phyloP scores from a whole-genome alignment of 2,888 invertebrate genomes.

The Drosophila mimica region DNA sequence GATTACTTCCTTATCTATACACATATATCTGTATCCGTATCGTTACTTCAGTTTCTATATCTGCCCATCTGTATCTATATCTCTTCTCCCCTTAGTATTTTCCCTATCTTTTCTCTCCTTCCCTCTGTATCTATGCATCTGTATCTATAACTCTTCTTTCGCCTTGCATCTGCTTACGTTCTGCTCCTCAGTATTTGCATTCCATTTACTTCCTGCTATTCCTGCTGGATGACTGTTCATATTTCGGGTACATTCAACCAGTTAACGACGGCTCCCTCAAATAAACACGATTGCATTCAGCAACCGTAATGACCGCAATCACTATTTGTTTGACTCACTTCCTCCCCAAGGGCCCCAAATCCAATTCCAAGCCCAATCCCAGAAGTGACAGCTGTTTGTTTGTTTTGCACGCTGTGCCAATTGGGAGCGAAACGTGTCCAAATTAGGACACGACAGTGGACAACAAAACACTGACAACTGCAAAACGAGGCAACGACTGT shows the following conservation, averaged over 20 bases:
- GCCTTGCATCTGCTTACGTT: neutral
- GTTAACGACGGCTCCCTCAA: slow-evolving; percentile 23
- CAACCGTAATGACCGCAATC: slow-evolving; percentile 60
- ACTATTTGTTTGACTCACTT: slow-evolving; percentile 14
- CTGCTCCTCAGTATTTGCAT: neutral
- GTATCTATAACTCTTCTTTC: neutral
- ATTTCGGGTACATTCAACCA: slow-evolving; percentile 20
- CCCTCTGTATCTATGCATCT: neutral
- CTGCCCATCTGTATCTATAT: neutral
- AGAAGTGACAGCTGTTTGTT: slow-evolving; percentile 53
- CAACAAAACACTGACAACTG: slow-evolving; percentile 55
- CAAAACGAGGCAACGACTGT: slow-evolving; percentile 24
- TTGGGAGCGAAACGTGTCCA: slow-evolving; percentile 74
- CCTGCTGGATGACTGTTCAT: neutral
- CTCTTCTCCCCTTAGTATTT: neutral
- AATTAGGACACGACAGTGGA: slow-evolving; percentile 67
- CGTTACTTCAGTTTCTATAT: neutral
- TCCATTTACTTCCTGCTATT: neutral
- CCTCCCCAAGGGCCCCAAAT: neutral
- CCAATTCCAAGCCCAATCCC: neutral
- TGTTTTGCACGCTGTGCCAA: slow-evolving; percentile 59
- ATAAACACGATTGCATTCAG: slow-evolving; percentile 41
- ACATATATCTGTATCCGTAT: neutral
- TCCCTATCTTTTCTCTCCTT: neutral
- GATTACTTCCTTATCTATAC: too few relatives aligned